A percentile compares a stretch with the other conserved stretches of the same genome.
These are phyloP conservation scores for Nemoura dubitans DNA, from an alignment of 2,888 invertebrate species.

Conservation along the genomic window DNA sequence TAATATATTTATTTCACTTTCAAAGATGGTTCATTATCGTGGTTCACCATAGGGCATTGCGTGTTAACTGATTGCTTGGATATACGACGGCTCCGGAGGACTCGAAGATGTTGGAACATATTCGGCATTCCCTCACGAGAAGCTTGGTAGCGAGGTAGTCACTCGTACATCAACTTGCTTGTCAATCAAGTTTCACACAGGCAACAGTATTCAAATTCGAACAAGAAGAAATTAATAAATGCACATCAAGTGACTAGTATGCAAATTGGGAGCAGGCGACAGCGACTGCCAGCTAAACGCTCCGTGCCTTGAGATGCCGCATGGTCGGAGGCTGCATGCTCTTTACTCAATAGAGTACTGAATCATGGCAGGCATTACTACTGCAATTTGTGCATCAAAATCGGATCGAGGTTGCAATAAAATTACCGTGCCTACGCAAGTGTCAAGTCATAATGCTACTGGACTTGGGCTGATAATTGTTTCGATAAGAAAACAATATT, in stretches of 20 bases:
- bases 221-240: constrained; percentile 28
- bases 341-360: neutral
- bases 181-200: neutral
- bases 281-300: neutral
- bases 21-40: neutral
- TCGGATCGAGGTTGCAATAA: neutral
- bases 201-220: neutral
- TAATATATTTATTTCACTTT: neutral
- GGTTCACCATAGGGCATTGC: neutral
- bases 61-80: neutral
- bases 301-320: neutral
- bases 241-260: too few relatives aligned
- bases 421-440: neutral
- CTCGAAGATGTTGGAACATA: neutral
- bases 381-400: constrained; percentile 7
- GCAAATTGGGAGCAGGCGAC: too few relatives aligned
- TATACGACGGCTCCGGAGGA: neutral
- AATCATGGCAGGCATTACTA: neutral
- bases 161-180: constrained; percentile 9
- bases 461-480: neutral
- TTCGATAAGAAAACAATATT: neutral
- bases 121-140: neutral
- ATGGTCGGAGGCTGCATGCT: neutral
- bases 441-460: neutral
- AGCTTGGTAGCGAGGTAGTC: neutral